Base-by-base conservation (phyloP, 2,888 invertebrate species). In the Synergus japonicus region DNA sequence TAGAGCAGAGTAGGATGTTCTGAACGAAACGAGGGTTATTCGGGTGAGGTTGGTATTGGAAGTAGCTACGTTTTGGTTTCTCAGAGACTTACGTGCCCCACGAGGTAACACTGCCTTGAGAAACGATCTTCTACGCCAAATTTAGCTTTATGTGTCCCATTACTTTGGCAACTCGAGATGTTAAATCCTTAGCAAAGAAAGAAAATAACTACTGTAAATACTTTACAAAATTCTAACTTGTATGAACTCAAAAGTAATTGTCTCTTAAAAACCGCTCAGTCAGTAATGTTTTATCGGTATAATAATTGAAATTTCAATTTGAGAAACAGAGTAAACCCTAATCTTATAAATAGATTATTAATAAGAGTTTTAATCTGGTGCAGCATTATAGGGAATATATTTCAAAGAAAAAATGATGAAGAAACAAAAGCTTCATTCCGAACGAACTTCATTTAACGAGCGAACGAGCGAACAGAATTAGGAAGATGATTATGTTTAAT, bases 21-120 rank as follows among this genome's bases (percentile, higher is more conserved):
- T 49, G 29, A 49, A 69, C 29, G 69, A 69, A 69, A 69, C 49
- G 69, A 69, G 69, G 69, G 69, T 69, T 69, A 69, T 69, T 69
- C 22, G 18, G 46, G 46, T 22, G 46, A 29, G 13, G 67, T 69
- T 46, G 49, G 44, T 69, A 69, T 69, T 69, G 67, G 67, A 69
- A 69, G 49, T 69, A 49, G 69, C n/a, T 66, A 66, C 41, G 41
- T 66, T 64, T 66, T 66, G 69, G 13, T 69, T 29, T 49, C 69
- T 69, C 15, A 4, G 29, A 49, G 69, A 37, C 69, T 49, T 69
- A 69, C 69, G 49, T 69, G 69, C 29, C 49, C 49, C 69, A 60
- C 22, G n/a, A 66, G 66, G 43, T 66, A 66, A 66, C 18, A 43
- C 66, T 66, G 66, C 9, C 41, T 41, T 54, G 46, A 37, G 49